Base-by-base conservation (phyloP, 2,888 invertebrate species). In the Ectobius pallidus region DNA sequence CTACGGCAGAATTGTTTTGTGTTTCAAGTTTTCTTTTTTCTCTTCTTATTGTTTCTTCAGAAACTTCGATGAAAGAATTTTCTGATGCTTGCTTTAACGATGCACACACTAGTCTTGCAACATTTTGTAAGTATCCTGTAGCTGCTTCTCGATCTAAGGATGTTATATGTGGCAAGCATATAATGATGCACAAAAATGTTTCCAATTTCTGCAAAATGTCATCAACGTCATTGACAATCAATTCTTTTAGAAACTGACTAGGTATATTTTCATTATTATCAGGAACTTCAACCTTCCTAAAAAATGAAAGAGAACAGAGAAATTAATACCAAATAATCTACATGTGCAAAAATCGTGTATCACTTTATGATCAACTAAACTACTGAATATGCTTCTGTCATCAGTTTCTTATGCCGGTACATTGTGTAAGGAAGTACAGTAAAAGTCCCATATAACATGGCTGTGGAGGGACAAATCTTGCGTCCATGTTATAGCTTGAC, bases 141-240 rank as follows among this genome's bases (percentile, higher is more conserved):
- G 82, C 82, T 30, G 80, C 76, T n/a, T 81, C 81, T 52, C 84
- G 81, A 80, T 85, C 81, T 30, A 86, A 32, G 52, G 79, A 70
- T 75, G 76, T 86, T 14, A 89, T 78, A 81, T 89, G 89, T 0
- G 89, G 88, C 73, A 89, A 78, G 78, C 86, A 87, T 76, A 88
- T 85, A 70, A 88, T 77, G 7, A 85, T 81, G 82, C 85, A 86
- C 76, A 87, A 79, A 70, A 86, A 81, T 75, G 82, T 83, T 16
- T 83, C 81, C 49, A 85, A 82, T 77, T 84, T 81, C 55, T 84
- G 81, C 27, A 85, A 76, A 72, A 85, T 79, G 69, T 79, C 80
- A 52, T 84, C 81, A 49, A 85, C 75, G 77, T 83, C 80, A 30
- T 84, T 81, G 42, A 77, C 69, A 75, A 80, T 80, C 25, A 71